These are phyloP conservation scores for Dasyornis broadbenti DNA, from an alignment of 2,113 vertebrate species.

Conservation along the genomic window DNA sequence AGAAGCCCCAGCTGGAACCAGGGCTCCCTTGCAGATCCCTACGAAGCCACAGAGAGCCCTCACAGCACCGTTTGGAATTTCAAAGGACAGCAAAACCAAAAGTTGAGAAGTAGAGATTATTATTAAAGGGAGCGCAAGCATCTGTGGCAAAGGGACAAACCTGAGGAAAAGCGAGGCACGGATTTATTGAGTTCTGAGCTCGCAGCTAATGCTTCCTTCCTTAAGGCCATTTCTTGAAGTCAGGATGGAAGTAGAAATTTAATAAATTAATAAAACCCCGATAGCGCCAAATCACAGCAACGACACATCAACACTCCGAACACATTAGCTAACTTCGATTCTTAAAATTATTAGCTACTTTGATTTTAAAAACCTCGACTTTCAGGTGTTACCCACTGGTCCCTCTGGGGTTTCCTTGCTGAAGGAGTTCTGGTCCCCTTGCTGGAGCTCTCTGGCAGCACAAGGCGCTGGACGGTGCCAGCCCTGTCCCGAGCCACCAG, in stretches of 20 bases:
- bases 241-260: neutral
- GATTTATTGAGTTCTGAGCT: neutral
- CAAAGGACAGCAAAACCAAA: neutral
- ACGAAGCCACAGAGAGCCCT: neutral
- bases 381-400: neutral
- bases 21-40: neutral
- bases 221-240: neutral
- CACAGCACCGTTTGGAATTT: neutral
- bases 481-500: neutral
- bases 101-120: neutral
- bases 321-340: neutral
- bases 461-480: neutral
- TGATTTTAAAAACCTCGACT: neutral
- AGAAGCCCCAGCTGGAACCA: slow-evolving; percentile 19
- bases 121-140: neutral
- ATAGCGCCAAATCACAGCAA: neutral
- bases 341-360: too few relatives aligned
- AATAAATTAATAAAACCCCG: neutral
- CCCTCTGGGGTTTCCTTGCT: too few relatives aligned
- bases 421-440: too few relatives aligned
- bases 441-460: too few relatives aligned
- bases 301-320: neutral
- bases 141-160: neutral
- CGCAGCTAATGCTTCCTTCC: neutral
- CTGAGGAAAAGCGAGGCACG: neutral